phyloP scores from a whole-genome alignment of 2,888 invertebrate species.

The Platycnemis pennipes region DNA sequence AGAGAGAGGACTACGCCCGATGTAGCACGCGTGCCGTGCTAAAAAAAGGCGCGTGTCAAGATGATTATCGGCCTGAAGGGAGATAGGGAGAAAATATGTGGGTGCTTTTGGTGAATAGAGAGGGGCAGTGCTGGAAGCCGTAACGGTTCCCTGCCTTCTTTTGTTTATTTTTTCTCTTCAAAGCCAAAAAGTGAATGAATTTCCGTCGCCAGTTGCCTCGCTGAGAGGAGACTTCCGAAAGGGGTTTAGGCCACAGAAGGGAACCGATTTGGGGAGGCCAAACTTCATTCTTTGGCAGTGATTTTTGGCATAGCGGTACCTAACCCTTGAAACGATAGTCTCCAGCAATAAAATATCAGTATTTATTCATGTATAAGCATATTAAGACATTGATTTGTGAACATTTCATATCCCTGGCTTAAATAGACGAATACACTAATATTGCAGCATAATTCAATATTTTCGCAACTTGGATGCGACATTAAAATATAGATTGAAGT shows the following conservation, averaged over 20 bases:
- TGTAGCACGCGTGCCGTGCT: constrained; percentile 24
- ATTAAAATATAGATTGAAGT: too few relatives aligned
- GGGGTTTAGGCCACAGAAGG: background rate
- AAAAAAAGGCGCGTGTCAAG: constrained; percentile 23
- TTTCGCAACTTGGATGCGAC: too few relatives aligned
- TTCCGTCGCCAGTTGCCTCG: background rate
- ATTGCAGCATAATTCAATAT: too few relatives aligned
- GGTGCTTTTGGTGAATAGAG: constrained; percentile 13
- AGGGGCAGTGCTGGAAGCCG: background rate
- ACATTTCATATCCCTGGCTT: too few relatives aligned
- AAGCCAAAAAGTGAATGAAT: background rate
- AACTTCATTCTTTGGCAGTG: background rate
- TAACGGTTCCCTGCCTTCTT: background rate
- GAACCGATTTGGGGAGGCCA: background rate
- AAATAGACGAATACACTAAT: too few relatives aligned
- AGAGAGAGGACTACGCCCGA: background rate
- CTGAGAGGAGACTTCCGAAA: constrained; percentile 28
- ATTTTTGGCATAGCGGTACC: background rate
- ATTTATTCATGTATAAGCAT: too few relatives aligned
- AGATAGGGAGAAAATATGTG: background rate
- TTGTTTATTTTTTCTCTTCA: background rate
- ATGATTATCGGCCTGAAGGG: constrained; percentile 9
- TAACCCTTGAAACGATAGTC: too few relatives aligned
- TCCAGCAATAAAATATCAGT: too few relatives aligned
- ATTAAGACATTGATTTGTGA: too few relatives aligned